phyloP scores from a whole-genome alignment of 2,113 vertebrate genomes.

The Perca flavescens region DNA sequence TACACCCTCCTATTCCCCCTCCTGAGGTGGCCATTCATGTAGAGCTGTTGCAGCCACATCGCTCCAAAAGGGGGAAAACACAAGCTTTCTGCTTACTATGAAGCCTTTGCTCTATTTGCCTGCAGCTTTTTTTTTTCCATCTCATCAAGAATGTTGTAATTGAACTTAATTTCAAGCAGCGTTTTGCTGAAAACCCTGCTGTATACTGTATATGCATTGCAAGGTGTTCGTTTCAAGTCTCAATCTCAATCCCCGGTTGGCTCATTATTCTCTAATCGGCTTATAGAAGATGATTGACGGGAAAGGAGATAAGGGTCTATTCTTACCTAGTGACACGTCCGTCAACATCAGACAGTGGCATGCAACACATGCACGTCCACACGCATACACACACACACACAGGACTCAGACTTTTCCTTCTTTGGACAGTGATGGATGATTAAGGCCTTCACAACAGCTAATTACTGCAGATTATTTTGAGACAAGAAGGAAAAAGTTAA shows the following conservation, averaged over 20 bases:
- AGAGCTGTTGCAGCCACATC: slow-evolving; percentile 32
- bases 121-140: neutral
- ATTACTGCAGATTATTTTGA: neutral
- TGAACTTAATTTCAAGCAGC: too few species aligned
- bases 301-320: slow-evolving; percentile 45
- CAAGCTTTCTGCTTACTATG: slow-evolving; percentile 12
- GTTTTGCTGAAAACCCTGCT: too few species aligned
- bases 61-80: slow-evolving; percentile 26
- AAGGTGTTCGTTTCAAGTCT: neutral
- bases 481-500: neutral
- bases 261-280: slow-evolving; percentile 59
- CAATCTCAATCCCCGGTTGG: slow-evolving; percentile 40
- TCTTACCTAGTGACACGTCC: neutral
- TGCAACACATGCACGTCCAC: neutral
- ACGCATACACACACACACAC: neutral
- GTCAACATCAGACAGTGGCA: neutral
- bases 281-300: slow-evolving; percentile 31
- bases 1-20: neutral
- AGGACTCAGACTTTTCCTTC: neutral
- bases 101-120: neutral
- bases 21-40: slow-evolving; percentile 49
- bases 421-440: neutral
- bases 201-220: too few species aligned
- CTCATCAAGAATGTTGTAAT: slow-evolving; percentile 15
- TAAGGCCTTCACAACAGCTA: neutral